A percentile compares a stretch with the other conserved stretches of the same genome.
These are phyloP conservation scores for Macroglossus sobrinus DNA, from an alignment of 2,113 vertebrate genomes.

Conservation along the genomic window DNA sequence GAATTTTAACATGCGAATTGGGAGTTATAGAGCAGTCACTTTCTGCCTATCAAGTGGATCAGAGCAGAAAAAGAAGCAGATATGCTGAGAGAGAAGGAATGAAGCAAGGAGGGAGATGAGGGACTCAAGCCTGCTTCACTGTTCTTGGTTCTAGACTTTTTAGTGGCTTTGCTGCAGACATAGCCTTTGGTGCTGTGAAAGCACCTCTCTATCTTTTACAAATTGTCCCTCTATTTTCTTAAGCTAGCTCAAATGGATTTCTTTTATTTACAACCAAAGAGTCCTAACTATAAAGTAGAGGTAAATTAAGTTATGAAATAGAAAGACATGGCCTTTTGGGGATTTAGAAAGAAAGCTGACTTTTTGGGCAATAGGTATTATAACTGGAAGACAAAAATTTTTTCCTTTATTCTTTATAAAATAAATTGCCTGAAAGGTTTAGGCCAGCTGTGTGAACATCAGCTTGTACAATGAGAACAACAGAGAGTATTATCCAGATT, in stretches of 20 bases:
- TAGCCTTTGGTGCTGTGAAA: background rate
- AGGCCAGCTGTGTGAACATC: background rate
- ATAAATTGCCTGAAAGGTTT: background rate
- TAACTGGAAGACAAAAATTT: background rate
- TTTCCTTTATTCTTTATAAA: slow-evolving; percentile 25
- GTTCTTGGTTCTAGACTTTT: background rate
- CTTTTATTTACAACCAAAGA: background rate
- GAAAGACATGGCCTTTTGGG: background rate
- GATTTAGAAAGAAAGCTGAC: slow-evolving; percentile 1
- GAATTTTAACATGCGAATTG: background rate
- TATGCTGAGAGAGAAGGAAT: background rate
- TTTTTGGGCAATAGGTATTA: background rate
- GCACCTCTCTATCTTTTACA: background rate
- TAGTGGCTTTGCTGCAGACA: background rate
- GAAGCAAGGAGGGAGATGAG: background rate
- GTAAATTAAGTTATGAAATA: background rate
- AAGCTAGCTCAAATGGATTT: background rate
- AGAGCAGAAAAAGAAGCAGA: background rate
- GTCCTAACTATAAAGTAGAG: background rate
- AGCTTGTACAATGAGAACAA: background rate
- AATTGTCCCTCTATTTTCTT: background rate
- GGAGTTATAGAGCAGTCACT: background rate
- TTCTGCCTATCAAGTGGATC: background rate
- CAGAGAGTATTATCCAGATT: background rate
- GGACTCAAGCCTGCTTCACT: background rate